Percentiles rank a stretch among this genome's conserved stretches.
These are phyloP conservation scores for Cotesia glomerata DNA, from an alignment of 1,140 invertebrate genomes.

Conservation along the genomic window DNA sequence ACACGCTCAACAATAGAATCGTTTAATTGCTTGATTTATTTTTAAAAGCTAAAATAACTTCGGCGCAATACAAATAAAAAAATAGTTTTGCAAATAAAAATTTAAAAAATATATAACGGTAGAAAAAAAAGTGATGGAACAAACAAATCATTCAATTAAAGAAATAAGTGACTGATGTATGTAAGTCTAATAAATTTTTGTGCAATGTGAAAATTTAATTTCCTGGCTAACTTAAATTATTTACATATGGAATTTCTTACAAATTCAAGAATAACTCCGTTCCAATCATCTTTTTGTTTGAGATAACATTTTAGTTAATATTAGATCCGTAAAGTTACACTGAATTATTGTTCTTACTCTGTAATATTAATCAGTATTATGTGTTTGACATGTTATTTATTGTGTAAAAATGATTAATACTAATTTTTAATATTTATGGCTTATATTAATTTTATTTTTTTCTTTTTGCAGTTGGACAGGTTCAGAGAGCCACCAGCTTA, in stretches of 20 bases:
- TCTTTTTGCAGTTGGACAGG: slow-evolving; percentile 88
- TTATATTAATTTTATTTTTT: slow-evolving; percentile 32
- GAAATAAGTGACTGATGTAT: slow-evolving; percentile 37
- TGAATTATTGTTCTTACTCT: background rate
- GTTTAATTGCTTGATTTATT: no score
- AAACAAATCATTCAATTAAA: slow-evolving; percentile 43
- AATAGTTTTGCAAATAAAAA: no score
- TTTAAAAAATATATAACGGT: no score
- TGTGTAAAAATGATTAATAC: background rate
- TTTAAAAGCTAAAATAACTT: no score
- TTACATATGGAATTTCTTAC: background rate
- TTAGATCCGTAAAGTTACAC: no score
- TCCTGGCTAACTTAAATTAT: background rate
- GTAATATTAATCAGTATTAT: background rate
- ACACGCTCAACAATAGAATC: no score
- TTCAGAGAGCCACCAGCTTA: slow-evolving; percentile 99
- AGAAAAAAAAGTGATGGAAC: background rate
- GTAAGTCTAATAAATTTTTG: slow-evolving; percentile 29
- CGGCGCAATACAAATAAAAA: no score
- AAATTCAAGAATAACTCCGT: background rate
- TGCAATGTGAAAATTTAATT: background rate
- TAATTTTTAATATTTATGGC: slow-evolving; percentile 9
- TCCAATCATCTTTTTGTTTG: background rate
- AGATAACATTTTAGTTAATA: no score
- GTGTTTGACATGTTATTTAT: no score